Evolutionary conservation across 1,140 invertebrate species (phyloP).

Genomic region (Zaprionus africanus): DNA sequence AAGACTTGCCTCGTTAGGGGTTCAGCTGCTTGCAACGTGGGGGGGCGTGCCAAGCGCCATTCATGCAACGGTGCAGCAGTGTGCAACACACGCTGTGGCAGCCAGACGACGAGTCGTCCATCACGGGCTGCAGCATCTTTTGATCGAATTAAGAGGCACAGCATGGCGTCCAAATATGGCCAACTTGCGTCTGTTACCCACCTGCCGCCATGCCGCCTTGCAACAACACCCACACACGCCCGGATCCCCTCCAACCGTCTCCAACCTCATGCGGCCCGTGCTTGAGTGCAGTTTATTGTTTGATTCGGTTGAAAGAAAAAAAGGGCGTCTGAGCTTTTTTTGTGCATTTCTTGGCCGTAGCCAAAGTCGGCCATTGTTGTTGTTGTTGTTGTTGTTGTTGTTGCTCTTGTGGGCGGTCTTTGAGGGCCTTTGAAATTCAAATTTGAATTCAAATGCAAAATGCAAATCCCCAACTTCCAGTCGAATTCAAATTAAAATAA

Average conservation of each 20-base stretch:
- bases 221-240: slow-evolving; percentile 22
- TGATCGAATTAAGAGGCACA: slow-evolving; percentile 72
- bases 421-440: slow-evolving; percentile 64
- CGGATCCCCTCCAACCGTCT: neutral
- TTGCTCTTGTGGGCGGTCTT: slow-evolving; percentile 50
- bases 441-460: slow-evolving; percentile 32
- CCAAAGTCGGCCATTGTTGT: slow-evolving; percentile 37
- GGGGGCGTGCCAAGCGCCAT: slow-evolving; percentile 67
- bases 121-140: slow-evolving; percentile 57
- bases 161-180: slow-evolving; percentile 82
- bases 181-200: slow-evolving; percentile 54
- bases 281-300: slow-evolving; percentile 81
- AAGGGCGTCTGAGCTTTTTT: slow-evolving; percentile 61
- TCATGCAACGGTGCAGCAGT: slow-evolving; percentile 23
- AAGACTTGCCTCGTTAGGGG: slow-evolving; percentile 47
- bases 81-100: slow-evolving; percentile 13
- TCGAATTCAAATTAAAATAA: slow-evolving; percentile 72
- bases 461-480: slow-evolving; percentile 32
- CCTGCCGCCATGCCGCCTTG: slow-evolving; percentile 8
- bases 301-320: slow-evolving; percentile 50
- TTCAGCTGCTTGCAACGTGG: slow-evolving; percentile 31
- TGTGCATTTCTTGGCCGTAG: slow-evolving; percentile 60
- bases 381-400: slow-evolving; percentile 9
- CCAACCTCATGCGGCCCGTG: slow-evolving; percentile 37
- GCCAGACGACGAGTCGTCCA: slow-evolving; percentile 40